A percentile compares a stretch with the other conserved stretches of the same genome.
Evolutionary conservation across 2,888 invertebrate genomes (phyloP).

Genomic region (Ormia ochracea): DNA sequence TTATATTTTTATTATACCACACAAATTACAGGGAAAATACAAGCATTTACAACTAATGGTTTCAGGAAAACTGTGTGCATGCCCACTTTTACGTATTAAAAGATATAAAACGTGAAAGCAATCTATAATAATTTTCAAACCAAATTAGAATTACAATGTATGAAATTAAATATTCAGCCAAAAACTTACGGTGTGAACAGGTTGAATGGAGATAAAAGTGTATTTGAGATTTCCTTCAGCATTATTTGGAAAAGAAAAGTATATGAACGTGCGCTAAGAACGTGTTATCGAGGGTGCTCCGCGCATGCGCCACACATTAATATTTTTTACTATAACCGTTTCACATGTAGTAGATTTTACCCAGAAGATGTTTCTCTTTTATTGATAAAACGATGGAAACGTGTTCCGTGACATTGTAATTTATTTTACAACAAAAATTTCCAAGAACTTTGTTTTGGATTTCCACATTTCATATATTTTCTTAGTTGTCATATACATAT

Average conservation of each 20-base stretch:
- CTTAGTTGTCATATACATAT: too few relatives aligned
- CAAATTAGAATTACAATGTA: not conserved
- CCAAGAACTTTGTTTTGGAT: too few relatives aligned
- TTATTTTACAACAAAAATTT: not conserved
- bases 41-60: slow-evolving; percentile 34
- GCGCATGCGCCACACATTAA: slow-evolving; percentile 39
- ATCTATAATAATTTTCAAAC: not conserved
- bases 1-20: slow-evolving; percentile 29
- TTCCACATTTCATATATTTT: too few relatives aligned
- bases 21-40: slow-evolving; percentile 45
- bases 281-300: not conserved
- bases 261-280: not conserved
- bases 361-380: slow-evolving; percentile 9
- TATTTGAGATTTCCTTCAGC: not conserved
- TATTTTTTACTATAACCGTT: slow-evolving; percentile 17
- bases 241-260: not conserved
- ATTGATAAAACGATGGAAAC: not conserved
- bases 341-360: slow-evolving; percentile 3
- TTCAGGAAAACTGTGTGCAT: slow-evolving; percentile 35
- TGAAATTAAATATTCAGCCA: slow-evolving; percentile 24
- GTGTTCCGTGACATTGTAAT: not conserved
- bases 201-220: not conserved
- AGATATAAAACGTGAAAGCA: slow-evolving; percentile 48
- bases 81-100: not conserved
- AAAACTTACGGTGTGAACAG: slow-evolving; percentile 47